phyloP scores from a whole-genome alignment of 37 sponge, comb jelly and placozoan genomes.

The Aplysina aerophoba region DNA sequence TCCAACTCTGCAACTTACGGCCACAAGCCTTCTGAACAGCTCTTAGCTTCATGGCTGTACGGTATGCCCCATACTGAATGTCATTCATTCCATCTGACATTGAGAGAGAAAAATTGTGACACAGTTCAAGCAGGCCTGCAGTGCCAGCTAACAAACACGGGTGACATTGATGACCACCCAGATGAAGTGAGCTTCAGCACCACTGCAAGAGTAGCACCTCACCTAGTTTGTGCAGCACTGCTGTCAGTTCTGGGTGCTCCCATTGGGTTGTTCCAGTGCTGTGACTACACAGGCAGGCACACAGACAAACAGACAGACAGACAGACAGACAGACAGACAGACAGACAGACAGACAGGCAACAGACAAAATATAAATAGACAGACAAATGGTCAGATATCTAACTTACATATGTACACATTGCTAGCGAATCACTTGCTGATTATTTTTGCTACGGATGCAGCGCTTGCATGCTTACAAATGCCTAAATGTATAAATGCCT shows the following conservation, averaged over 20 bases:
- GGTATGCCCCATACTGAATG: conserved; percentile 81
- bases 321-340: neutral
- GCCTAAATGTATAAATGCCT: no score
- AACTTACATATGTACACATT: no score
- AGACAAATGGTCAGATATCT: no score
- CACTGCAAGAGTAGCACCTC: neutral
- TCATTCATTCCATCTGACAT: conserved; percentile 67
- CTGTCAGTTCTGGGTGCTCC: conserved; percentile 71
- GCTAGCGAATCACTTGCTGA: no score
- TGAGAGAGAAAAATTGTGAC: neutral
- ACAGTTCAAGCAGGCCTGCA: neutral
- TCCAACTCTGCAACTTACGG: neutral
- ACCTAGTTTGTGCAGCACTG: conserved; percentile 52
- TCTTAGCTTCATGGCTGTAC: conserved; percentile 92
- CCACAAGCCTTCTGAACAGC: conserved; percentile 57
- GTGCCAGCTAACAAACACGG: neutral
- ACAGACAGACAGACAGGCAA: no score
- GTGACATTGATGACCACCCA: neutral
- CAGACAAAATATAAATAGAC: no score
- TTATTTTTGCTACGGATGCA: no score
- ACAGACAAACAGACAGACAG: no score
- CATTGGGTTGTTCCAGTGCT: conserved; percentile 62
- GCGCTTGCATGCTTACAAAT: no score
- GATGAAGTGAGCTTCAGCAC: neutral
- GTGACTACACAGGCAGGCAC: conserved; percentile 42